A percentile compares a stretch with the other conserved stretches of the same genome.
Evolutionary conservation across 2,797 vertebrate genomes (phyloP).

Genomic region (Anisognathus igniventris): DNA sequence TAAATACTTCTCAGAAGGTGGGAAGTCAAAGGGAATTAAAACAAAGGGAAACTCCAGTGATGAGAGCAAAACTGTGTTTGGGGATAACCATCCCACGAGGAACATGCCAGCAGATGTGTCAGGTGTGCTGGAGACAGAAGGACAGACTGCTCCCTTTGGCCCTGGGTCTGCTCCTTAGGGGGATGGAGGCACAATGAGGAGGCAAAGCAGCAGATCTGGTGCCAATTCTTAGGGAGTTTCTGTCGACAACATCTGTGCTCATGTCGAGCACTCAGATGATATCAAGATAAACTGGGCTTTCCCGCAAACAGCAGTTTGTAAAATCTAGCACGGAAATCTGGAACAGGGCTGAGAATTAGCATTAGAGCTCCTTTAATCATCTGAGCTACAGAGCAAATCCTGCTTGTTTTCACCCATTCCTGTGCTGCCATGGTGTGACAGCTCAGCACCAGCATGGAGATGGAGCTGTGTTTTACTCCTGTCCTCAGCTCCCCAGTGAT

Average conservation of each 20-base stretch:
- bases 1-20: conserved; percentile 49
- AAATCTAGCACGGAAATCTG: conserved; percentile 38
- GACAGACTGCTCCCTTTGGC: background rate
- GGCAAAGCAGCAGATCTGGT: background rate
- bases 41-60: background rate
- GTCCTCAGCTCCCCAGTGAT: background rate
- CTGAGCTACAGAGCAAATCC: background rate
- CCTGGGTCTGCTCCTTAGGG: background rate
- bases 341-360: conserved; percentile 25
- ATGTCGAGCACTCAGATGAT: background rate
- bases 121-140: background rate
- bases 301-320: background rate
- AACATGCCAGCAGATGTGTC: background rate
- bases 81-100: background rate
- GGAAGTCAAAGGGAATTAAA: conserved; percentile 45
- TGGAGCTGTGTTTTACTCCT: background rate
- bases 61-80: background rate
- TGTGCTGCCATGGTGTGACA: rapidly evolving
- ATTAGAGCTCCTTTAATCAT: background rate
- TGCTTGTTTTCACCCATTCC: background rate
- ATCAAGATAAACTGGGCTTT: conserved; percentile 43
- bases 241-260: conserved; percentile 46
- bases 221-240: conserved; percentile 18
- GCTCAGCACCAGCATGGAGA: rapidly evolving
- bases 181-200: background rate